These are phyloP conservation scores for Drosophila tristis DNA, from an alignment of 1,140 invertebrate species.

Conservation along the genomic window DNA sequence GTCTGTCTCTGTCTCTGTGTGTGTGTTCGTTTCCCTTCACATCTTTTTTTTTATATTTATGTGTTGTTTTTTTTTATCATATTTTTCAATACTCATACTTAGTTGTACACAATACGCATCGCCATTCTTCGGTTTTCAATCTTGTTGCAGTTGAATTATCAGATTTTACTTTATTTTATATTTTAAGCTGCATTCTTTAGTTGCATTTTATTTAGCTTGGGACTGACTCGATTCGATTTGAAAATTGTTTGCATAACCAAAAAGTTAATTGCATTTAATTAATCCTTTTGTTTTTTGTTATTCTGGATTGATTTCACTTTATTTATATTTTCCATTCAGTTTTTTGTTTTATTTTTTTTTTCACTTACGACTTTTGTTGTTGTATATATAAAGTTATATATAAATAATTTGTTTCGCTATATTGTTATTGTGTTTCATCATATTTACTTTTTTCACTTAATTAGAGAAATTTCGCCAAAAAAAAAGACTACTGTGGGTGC, in stretches of 20 bases:
- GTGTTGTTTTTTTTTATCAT: conserved; percentile 40
- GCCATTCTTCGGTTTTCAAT: conserved; percentile 22
- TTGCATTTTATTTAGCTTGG: no score
- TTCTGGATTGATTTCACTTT: conserved; percentile 9
- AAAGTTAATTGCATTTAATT: no score
- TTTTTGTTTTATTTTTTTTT: conserved; percentile 24
- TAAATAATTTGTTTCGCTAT: conserved; percentile 53
- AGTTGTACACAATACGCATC: conserved; percentile 72
- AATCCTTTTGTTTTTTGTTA: conserved; percentile 9
- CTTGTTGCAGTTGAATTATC: not conserved
- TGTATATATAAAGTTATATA: conserved; percentile 44
- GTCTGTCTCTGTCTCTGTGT: no score
- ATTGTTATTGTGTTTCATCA: conserved; percentile 44
- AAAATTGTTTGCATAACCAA: no score
- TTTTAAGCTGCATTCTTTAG: no score
- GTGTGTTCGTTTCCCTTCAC: not conserved
- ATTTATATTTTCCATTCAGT: conserved; percentile 7
- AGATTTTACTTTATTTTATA: no score
- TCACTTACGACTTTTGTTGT: conserved; percentile 26
- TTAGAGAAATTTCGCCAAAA: conserved; percentile 67
- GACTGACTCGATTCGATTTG: no score
- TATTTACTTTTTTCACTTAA: conserved; percentile 44
- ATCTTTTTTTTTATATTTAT: not conserved
- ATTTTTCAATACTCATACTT: conserved; percentile 68
- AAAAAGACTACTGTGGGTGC: conserved; percentile 11